Percentiles rank a stretch among this genome's conserved stretches.
These are phyloP conservation scores for Tamias sibiricus DNA, from an alignment of 2,113 vertebrate species.

Conservation along the genomic window DNA sequence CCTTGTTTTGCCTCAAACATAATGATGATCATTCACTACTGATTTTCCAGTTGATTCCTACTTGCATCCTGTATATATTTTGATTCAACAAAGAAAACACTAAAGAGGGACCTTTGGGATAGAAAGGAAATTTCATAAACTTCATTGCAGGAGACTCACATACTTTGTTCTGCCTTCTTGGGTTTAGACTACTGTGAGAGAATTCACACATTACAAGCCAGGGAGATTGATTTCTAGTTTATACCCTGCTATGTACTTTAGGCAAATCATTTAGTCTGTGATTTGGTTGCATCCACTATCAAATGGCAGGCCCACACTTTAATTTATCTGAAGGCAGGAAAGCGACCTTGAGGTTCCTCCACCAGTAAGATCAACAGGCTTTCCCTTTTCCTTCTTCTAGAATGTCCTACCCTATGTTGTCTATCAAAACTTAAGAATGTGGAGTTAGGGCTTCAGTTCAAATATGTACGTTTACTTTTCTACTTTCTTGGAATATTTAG, in stretches of 20 bases:
- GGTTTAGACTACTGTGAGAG: neutral
- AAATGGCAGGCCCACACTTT: neutral
- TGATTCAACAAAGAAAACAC: conserved; percentile 42
- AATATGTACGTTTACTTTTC: neutral
- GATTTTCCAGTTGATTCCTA: neutral
- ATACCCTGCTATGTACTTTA: neutral
- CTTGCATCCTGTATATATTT: neutral
- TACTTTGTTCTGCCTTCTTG: neutral
- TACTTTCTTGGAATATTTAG: neutral
- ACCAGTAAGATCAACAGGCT: neutral
- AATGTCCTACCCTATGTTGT: neutral
- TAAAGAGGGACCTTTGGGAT: neutral
- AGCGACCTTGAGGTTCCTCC: neutral
- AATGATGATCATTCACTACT: neutral
- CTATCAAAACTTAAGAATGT: conserved; percentile 29
- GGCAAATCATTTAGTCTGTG: neutral
- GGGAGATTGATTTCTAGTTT: neutral
- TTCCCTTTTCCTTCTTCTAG: neutral
- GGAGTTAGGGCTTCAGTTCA: conserved; percentile 5
- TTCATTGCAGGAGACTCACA: neutral
- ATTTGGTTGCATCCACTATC: neutral
- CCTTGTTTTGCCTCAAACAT: neutral
- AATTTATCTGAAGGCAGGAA: neutral
- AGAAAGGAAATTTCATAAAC: conserved; percentile 41
- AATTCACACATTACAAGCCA: neutral